These are phyloP conservation scores for Pachliopta kotzebuea DNA, from an alignment of 2,888 invertebrate species.

Conservation along the genomic window DNA sequence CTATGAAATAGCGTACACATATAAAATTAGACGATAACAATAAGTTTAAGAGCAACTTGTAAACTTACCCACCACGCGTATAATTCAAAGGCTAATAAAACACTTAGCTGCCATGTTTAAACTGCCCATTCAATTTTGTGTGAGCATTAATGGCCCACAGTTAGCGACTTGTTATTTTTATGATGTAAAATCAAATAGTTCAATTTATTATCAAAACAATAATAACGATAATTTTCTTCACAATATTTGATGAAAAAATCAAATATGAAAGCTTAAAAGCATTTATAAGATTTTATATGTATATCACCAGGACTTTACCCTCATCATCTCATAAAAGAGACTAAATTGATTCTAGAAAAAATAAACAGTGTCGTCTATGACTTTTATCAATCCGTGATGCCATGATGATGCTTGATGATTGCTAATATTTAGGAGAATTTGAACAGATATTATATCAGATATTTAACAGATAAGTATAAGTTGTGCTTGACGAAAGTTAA, in stretches of 20 bases:
- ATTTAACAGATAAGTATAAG: no score
- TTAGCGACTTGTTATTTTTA: conserved; percentile 14
- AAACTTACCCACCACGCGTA: conserved; percentile 46
- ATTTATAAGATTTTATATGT: not conserved
- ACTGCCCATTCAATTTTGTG: conserved; percentile 30
- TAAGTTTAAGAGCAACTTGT: conserved; percentile 49
- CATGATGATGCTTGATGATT: no score
- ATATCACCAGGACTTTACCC: not conserved
- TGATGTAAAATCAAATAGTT: conserved; percentile 11
- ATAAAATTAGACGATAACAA: conserved; percentile 58
- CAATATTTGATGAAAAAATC: not conserved
- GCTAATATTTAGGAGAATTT: no score
- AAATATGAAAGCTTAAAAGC: not conserved
- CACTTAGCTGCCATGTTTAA: conserved; percentile 33
- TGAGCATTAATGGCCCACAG: conserved; percentile 18
- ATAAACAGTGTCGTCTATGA: no score
- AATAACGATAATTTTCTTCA: not conserved
- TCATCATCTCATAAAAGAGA: no score
- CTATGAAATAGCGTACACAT: conserved; percentile 48
- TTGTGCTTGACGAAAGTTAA: no score
- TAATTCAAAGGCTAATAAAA: conserved; percentile 40
- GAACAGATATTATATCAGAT: no score
- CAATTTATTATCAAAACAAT: conserved; percentile 13
- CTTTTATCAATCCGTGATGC: no score
- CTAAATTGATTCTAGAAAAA: no score